Conservation (phyloP, 2,113 vertebrate genomes). For the Bolborhynchus lineola region DNA sequence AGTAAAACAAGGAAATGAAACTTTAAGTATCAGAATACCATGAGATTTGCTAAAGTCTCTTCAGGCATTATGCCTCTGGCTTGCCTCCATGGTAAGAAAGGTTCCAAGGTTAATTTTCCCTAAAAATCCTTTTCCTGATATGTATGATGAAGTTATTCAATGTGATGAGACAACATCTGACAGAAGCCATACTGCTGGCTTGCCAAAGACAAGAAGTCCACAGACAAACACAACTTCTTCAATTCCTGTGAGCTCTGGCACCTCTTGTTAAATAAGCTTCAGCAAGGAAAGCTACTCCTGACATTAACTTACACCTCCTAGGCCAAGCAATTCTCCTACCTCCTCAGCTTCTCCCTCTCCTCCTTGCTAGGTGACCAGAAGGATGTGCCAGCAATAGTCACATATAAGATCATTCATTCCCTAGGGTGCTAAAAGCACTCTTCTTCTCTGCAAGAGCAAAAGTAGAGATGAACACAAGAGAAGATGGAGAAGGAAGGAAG, state of each 20-base stretch:
- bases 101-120: not conserved
- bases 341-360: not conserved
- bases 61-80: not conserved
- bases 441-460: not conserved
- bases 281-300: not conserved
- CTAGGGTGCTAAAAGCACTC: not conserved
- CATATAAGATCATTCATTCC: not conserved
- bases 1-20: not conserved
- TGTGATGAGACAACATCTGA: not conserved
- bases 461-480: not conserved
- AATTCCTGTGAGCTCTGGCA: not conserved
- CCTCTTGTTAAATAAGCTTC: not conserved
- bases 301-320: not conserved
- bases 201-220: not conserved
- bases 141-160: not conserved
- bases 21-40: not conserved
- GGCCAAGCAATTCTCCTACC: not conserved
- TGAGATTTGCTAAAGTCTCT: not conserved
- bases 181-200: not conserved
- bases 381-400: not conserved
- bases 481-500: not conserved
- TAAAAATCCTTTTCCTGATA: not conserved
- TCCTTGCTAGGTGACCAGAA: not conserved
- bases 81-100: not conserved
- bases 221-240: not conserved